Conservation (phyloP, 2,888 invertebrate species). For the Agonopterix alstromeriana region DNA sequence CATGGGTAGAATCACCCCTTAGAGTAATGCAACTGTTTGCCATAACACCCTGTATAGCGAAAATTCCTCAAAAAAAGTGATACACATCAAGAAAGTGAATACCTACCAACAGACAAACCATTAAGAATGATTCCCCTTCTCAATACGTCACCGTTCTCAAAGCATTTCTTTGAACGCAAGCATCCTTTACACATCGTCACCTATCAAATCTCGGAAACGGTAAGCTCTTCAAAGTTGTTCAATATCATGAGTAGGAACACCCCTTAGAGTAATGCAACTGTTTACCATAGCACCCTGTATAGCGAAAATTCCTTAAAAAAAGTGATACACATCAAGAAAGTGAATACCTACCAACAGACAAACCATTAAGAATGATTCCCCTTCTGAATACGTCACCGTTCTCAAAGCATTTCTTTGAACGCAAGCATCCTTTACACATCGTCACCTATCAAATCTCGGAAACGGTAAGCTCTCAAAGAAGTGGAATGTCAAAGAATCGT, state of each 20-base stretch:
- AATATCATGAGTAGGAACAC: too few relatives aligned
- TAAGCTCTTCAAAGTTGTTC: conserved; percentile 17
- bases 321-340: not conserved
- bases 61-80: not conserved
- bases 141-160: conserved; percentile 2
- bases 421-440: conserved; percentile 2
- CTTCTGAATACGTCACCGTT: conserved; percentile 2
- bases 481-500: conserved; percentile 17
- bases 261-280: too few relatives aligned
- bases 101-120: not conserved
- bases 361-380: conserved; percentile 2
- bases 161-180: not conserved
- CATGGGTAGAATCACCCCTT: too few relatives aligned
- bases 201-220: conserved; percentile 8
- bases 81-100: not conserved
- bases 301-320: not conserved
- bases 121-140: conserved; percentile 2
- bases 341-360: not conserved
- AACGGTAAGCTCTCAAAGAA: conserved; percentile 14
- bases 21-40: too few relatives aligned
- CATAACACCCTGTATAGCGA: not conserved
- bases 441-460: conserved; percentile 8
- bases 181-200: conserved; percentile 3
- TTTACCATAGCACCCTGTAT: too few relatives aligned
- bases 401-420: conserved; percentile 1